Base-by-base conservation (phyloP, 2,797 vertebrate genomes). In the Sylvilagus floridanus region DNA sequence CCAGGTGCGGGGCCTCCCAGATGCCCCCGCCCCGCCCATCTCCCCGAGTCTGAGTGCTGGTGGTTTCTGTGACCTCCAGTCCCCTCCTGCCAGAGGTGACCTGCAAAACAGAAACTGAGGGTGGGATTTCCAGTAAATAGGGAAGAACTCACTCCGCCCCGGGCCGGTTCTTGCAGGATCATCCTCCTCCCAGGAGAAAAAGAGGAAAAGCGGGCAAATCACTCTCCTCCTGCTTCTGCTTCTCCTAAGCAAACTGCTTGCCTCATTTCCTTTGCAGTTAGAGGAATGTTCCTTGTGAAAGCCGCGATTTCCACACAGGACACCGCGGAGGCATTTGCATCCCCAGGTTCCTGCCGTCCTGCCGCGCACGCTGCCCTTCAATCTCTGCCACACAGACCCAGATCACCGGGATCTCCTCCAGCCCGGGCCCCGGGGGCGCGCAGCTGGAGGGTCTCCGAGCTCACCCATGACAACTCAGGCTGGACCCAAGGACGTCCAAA, bases 191-290 rank as follows among this genome's bases (percentile, higher is more conserved):
- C 91, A 68, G 98, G 98, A 98, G 98, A 97, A 98, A 98, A 97
- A 97, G 76, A 13, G 81, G 97, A 98, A 98, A 97, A 97, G 82
- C 97, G 97, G 98, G 94, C 92, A 54, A 96, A 97, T 96, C 97
- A 76, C 96, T 97, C 97, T 98, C 98, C 98, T 98, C 97, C 97
- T 98, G 98, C 97, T 98, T 98, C 98, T 98, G 97, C 98, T 98
- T 98, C 98, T 98, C 97, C 98, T 97, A 87, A 96, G 96, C 75
- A 97, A 98, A 98, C 90, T 97, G 98, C 98, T 98, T 98, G 97
- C 97, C 98, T 98, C 97, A 99, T 98, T 98, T 99, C 98, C 98
- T 98, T 97, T 97, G 96, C 96, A 98, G 97, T 98, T 97, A 97
- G 98, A 97, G 97, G 96, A 98, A 98, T 84, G 96, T 94, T 97